Evolutionary conservation across 2,797 vertebrate species (phyloP), one percentile per base, ranked within the genome.

Genomic region (Bothrops alternatus): DNA sequence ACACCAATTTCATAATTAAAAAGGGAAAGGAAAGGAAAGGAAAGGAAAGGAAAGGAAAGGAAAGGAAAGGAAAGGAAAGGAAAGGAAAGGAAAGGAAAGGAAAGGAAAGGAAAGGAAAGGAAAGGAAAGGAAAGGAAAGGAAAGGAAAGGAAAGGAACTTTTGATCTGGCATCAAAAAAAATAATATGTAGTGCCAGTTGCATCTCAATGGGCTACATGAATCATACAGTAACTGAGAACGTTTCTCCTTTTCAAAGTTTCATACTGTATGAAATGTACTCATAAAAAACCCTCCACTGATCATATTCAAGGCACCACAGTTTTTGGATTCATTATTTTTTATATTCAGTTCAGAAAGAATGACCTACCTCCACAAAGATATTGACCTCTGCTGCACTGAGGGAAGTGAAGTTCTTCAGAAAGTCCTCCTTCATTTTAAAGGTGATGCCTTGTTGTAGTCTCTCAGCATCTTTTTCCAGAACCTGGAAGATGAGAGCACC

Each of bases 311-410:
- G 42, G 37, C 20, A 47, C 37, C 73, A 82, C 8, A 47, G 73
- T 63, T 89, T 55, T 50, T 25, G 2, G 61, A 53, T 6, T 47
- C 20, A 12, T 82, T 82, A 47, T 25, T 82, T 65, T 3, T 25
- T n/a, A 26, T 4, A 47, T 61, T 26, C 14, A 47, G 4, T 6
- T 18, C 10, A 2, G 2, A 18, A 60, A 25, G 20, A 3, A n/a
- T 53, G 53, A 37, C 96, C 95, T 95, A 98, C 97, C 95, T 97
- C 89, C 95, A 98, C 93, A 86, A 97, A 97, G 37, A 92, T 91
- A 87, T 97, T 96, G 93, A 97, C 94, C 55, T 97, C 96, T 0
- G 94, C 94, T 50, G 96, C 82, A 0, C 95, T 96, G 57, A 97
- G 96, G 10, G 94, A 93, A 0, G 93, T 94, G 92, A 97, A 96